Evolutionary conservation across 1,140 invertebrate genomes (phyloP).

Genomic region (Saxidomus purpurata): DNA sequence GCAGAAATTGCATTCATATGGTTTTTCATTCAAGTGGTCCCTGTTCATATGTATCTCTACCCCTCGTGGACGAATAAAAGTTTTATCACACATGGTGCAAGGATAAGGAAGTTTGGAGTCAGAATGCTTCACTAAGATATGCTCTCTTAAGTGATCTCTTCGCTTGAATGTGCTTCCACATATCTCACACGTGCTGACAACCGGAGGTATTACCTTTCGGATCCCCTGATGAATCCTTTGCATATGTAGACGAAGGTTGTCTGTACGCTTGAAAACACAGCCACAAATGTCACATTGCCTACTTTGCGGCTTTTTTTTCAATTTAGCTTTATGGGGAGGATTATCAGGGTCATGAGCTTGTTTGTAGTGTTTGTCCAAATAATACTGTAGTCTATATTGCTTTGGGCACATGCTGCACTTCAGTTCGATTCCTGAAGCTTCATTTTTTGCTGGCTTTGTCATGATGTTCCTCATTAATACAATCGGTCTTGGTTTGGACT

Average conservation of each 20-base stretch:
- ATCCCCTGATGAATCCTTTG: background rate
- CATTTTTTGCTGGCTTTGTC: background rate
- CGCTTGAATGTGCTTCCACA: slow-evolving; percentile 4
- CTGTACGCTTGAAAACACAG: background rate
- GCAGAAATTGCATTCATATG: background rate
- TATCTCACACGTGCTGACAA: background rate
- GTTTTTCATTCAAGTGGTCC: slow-evolving; percentile 12
- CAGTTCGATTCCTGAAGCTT: background rate
- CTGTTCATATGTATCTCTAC: background rate
- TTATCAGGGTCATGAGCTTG: background rate
- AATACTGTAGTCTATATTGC: background rate
- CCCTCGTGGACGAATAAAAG: background rate
- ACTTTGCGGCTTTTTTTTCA: background rate
- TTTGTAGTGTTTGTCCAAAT: slow-evolving; percentile 13
- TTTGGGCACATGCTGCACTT: background rate
- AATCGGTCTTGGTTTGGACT: too few relatives aligned
- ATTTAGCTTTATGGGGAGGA: background rate
- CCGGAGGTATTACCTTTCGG: background rate
- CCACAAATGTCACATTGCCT: slow-evolving; percentile 16
- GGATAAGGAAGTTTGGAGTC: background rate
- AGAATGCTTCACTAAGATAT: slow-evolving; percentile 8
- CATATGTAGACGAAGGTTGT: background rate
- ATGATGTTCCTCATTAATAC: too few relatives aligned
- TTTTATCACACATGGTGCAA: background rate
- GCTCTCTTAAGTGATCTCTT: slow-evolving; percentile 20